Conservation (phyloP, 64 coral and sea anemone genomes). For the Pocillopora verrucosa region DNA sequence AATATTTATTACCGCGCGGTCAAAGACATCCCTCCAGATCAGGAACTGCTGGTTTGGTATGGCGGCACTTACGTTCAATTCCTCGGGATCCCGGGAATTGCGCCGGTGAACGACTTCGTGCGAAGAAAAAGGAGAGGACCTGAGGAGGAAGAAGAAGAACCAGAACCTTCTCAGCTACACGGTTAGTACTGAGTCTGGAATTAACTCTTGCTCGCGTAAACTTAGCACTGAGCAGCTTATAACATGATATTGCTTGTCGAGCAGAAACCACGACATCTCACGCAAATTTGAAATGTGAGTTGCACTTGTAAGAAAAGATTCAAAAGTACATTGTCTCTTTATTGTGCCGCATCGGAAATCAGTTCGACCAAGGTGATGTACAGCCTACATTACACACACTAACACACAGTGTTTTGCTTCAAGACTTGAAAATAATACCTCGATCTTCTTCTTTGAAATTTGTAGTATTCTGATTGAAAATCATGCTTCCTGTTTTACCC, state of each 20-base stretch:
- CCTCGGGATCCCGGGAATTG: conserved; percentile 91
- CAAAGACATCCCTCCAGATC: conserved; percentile 96
- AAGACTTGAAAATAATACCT: too few species aligned
- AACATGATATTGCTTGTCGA: background rate
- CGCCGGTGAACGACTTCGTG: conserved; percentile 72
- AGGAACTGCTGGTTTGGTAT: conserved; percentile 96
- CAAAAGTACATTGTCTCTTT: too few species aligned
- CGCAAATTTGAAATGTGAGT: too few species aligned
- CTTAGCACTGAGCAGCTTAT: background rate
- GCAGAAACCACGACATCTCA: too few species aligned
- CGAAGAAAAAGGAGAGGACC: conserved; percentile 66
- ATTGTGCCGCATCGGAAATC: too few species aligned
- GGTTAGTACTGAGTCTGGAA: conserved; percentile 28
- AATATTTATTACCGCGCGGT: conserved; percentile 95
- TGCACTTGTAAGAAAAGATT: too few species aligned
- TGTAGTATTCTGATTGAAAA: too few species aligned
- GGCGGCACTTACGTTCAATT: conserved; percentile 91
- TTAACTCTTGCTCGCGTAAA: background rate
- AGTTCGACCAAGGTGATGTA: too few species aligned
- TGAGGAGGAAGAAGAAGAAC: conserved; percentile 55
- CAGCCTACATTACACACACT: too few species aligned
- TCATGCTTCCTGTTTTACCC: too few species aligned
- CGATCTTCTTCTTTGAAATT: too few species aligned
- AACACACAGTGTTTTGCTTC: too few species aligned
- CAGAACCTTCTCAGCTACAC: conserved; percentile 9